Evolutionary conservation across 2,797 vertebrate species (phyloP), one percentile per base, ranked within the genome.

Genomic region (Antennarius maculatus): DNA sequence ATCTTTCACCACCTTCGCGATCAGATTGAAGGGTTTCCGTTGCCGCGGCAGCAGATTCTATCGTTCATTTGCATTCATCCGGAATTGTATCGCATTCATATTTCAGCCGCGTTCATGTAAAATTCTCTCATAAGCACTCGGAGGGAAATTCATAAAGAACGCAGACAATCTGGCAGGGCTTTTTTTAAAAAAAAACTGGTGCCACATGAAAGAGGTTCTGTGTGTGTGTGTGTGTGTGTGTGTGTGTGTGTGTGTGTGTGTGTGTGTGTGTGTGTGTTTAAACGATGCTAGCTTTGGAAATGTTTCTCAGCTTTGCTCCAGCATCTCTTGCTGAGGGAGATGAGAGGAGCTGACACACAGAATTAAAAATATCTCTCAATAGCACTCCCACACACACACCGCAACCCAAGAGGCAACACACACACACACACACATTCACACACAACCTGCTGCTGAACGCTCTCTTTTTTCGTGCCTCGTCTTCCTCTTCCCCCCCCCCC

Each of bases 311-410:
- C 61, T 87, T 90, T 77, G 66, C 76, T 87, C 70, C 69, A 58
- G 85, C 70, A 54, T 89, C 87, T 91, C 83, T 82, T 83, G 85
- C 86, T 82, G 83, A 72, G 78, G 71, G 84, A 91, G 83, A 89
- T 86, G 88, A 89, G 89, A 87, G 84, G 80, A 83, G 80, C 82
- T 89, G 89, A 89, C 87, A 92, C 76, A 85, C 77, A 82, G 86
- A 89, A 89, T 87, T 89, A 91, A 90, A 92, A 89, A 92, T 91
- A 91, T 89, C 89, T 90, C 87, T 87, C 83, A 90, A 88, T 83
- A 88, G 88, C 84, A 85, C 89, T 77, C 89, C 78, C 81, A 69
- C 77, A 65, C 76, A 67, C 64, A 69, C 63, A 65, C 58, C 48
- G 61, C 73, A 58, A 71, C 80, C 69, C 77, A 77, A 67, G 72